Percentiles rank a stretch among this genome's conserved stretches.
Evolutionary conservation across 2,888 invertebrate genomes (phyloP).

Genomic region (Sthenelais limicola): DNA sequence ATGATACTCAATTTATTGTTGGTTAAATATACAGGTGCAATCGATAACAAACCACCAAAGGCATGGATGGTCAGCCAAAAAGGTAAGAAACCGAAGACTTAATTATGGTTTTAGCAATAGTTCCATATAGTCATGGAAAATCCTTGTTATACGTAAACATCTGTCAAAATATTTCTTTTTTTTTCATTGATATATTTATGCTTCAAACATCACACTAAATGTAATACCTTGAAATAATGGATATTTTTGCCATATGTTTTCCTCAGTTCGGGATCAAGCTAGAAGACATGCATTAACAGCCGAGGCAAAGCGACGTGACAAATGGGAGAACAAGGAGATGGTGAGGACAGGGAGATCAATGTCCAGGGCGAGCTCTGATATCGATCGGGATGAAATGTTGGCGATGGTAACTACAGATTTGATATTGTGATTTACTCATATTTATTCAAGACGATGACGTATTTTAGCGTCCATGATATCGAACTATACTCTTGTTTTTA

Average conservation of each 20-base stretch:
- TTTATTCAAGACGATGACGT: too few relatives aligned
- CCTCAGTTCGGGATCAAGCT: constrained; percentile 40
- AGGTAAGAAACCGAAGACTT: constrained; percentile 36
- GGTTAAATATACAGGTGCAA: constrained; percentile 46
- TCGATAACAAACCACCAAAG: constrained; percentile 49
- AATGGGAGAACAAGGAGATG: constrained; percentile 6
- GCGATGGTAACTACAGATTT: constrained; percentile 44
- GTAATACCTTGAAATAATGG: background rate
- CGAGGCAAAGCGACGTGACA: constrained; percentile 15
- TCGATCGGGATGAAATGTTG: constrained; percentile 41
- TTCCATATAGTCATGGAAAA: background rate
- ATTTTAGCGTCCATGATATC: too few relatives aligned
- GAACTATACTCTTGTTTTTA: too few relatives aligned
- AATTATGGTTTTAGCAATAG: background rate
- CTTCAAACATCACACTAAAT: background rate
- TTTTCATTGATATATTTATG: background rate
- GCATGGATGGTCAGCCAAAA: constrained; percentile 50
- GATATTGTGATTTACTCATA: too few relatives aligned
- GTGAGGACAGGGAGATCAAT: constrained; percentile 7
- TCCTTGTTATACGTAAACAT: too few relatives aligned
- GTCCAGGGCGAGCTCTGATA: constrained; percentile 39
- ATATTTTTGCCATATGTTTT: background rate
- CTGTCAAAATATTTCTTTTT: too few relatives aligned
- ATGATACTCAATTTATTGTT: too few relatives aligned
- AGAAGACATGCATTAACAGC: constrained; percentile 34